phyloP scores from a whole-genome alignment of 2,888 invertebrate genomes.

The Sabellastarte sp. region DNA sequence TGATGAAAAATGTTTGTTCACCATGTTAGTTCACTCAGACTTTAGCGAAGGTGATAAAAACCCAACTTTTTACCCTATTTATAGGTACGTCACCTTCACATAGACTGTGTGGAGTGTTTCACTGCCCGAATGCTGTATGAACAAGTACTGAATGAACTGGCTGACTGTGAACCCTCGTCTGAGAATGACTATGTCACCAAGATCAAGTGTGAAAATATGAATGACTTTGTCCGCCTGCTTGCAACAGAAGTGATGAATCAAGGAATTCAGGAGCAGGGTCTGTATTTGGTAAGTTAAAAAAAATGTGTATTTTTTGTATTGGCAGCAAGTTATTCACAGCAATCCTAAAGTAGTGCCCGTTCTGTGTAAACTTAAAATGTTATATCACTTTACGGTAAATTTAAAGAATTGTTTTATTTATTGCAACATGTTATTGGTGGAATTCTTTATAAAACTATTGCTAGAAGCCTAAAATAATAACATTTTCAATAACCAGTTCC shows the following conservation, averaged over 20 bases:
- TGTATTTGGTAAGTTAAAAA: background rate
- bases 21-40: no score
- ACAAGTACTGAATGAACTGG: constrained; percentile 69
- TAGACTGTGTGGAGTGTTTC: constrained; percentile 83
- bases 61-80: constrained; percentile 9
- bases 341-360: no score
- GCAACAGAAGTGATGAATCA: background rate
- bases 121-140: constrained; percentile 75
- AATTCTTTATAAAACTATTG: no score
- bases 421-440: no score
- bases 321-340: background rate
- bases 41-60: no score
- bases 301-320: no score
- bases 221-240: constrained; percentile 46
- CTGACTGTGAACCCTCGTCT: constrained; percentile 37
- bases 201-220: constrained; percentile 54
- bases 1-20: no score
- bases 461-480: no score
- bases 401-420: no score
- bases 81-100: constrained; percentile 62
- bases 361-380: no score
- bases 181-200: constrained; percentile 27
- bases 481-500: no score
- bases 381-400: no score
- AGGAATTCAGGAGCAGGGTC: background rate